Evolutionary conservation across 2,113 vertebrate genomes (phyloP), one percentile per base, ranked within the genome.

Genomic region (Harpagus bidentatus): DNA sequence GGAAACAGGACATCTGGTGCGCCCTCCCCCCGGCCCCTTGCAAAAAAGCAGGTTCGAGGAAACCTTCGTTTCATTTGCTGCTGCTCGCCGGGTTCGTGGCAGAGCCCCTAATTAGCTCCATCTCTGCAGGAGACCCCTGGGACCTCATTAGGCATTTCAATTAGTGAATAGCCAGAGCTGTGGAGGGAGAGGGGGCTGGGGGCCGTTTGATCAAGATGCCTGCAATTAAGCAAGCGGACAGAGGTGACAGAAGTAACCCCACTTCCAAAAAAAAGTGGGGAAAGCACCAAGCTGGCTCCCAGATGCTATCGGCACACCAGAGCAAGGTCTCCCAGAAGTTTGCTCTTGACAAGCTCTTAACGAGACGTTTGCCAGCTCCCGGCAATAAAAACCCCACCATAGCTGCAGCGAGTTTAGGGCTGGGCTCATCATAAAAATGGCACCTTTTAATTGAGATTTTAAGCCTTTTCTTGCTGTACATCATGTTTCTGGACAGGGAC

Each of bases 61-160:
- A 93, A 77, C 66, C 82, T 89, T 40, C 5, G 4, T 7, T 83
- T 45, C 40, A n/a, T 80, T 91, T 70, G 63, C 82, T 56, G 59
- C 80, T 8, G 28, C 78, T 82, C 10, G 16, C 53, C 3, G 26
- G 63, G 62, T 43, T 70, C 13, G 4, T 3, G 28, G 53, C 1
- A 3, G 47, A 86, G 88, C 83, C 91, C 93, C 91, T 97, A 95
- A 97, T 97, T 97, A 97, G 91, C 87, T 92, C 95, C 88, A 80
- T 87, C 93, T 83, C 88, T 52, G 93, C 94, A 81, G 91, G 89
- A 91, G 95, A 95, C 92, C 95, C 94, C 82, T 10, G 97, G 94
- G 97, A 95, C 88, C 95, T 97, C 96, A 96, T 97, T 97, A 97
- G 90, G 81, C 95, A 59, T 95, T 94, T 95, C 96, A 95, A 95